These are phyloP conservation scores for Drosophila dunni DNA, from an alignment of 1,140 invertebrate genomes.

Conservation along the genomic window DNA sequence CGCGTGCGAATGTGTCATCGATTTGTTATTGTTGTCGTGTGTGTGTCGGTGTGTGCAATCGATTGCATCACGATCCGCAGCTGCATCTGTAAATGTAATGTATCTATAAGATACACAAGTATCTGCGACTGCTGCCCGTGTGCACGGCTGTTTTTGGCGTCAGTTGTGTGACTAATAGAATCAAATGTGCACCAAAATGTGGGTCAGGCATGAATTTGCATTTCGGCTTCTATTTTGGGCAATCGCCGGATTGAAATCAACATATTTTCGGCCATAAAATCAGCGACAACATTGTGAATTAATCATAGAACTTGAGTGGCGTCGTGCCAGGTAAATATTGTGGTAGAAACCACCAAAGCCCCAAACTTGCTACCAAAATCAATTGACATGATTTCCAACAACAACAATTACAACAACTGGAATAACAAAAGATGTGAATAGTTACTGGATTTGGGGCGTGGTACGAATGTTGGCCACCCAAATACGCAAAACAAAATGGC, in stretches of 20 bases:
- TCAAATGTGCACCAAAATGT: conserved; percentile 63
- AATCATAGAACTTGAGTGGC: conserved; percentile 66
- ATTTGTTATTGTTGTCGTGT: conserved; percentile 8
- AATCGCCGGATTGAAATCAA: conserved; percentile 60
- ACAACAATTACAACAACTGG: conserved; percentile 32
- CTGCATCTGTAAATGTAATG: conserved; percentile 20
- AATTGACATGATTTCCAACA: conserved; percentile 75
- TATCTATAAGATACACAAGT: conserved; percentile 26
- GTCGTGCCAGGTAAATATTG: conserved; percentile 57
- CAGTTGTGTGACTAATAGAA: conserved; percentile 73
- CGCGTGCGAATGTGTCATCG: conserved; percentile 66
- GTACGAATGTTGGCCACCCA: conserved; percentile 74
- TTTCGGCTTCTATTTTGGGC: conserved; percentile 71
- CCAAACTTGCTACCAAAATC: conserved; percentile 54
- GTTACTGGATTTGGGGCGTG: conserved; percentile 60
- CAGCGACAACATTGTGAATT: conserved; percentile 72
- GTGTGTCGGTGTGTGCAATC: conserved; percentile 36
- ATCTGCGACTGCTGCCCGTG: conserved; percentile 16
- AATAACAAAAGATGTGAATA: conserved; percentile 11
- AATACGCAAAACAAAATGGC: conserved; percentile 72
- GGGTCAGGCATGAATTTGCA: conserved; percentile 83
- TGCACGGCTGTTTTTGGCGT: conserved; percentile 35
- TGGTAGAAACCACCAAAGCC: no score
- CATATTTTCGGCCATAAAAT: conserved; percentile 69
- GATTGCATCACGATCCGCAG: conserved; percentile 55